Evolutionary conservation across 1,140 invertebrate species (phyloP), one percentile per base, ranked within the genome.

Genomic region (Drosophila pseudoobscura): DNA sequence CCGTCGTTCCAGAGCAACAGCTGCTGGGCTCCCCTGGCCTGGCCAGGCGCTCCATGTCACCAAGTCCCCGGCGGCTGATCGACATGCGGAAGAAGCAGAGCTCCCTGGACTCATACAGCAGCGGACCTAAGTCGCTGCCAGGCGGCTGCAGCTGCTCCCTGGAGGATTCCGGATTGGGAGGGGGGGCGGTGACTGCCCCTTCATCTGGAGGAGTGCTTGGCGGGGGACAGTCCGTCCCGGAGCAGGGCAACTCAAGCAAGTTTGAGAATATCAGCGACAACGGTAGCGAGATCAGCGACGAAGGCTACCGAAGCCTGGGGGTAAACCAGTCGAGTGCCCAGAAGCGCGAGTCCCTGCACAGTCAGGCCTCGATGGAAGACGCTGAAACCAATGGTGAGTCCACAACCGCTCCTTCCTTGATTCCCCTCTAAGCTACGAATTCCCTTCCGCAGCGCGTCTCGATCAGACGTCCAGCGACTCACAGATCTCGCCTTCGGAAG

Each of bases 231-330:
- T 1, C 29, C 1, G 50, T 11, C 9, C 43, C 41, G 0, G 82
- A 87, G 49, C 82, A 92, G 63, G 89, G 87, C 61, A 90, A 82
- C 13, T 54, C 71, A 7, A 77, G 76, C 53, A 90, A 92, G 54
- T 92, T 92, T 45, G 93, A 94, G 60, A 93, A 94, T 50, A 94
- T 96, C 62, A 96, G 95, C 61, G 96, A 97, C 90, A 96, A 96
- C 74, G 95, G 96, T 3, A 97, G 96, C 59, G 96, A 97, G 89
- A 95, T 97, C 17, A 97, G 96, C 45, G 96, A 97, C 91, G 96
- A 97, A 88, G 96, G 96, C 4, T 97, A 97, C 84, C 94, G 96
- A 80, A 97, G 96, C 82, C 91, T 96, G 71, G 95, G 95, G 6
- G 93, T 95, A 24, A 93, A 95, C 29, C 95, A 94, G 61, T 92